Conservation (phyloP, 2,888 invertebrate species). For the Caenorhabditis sp. region DNA sequence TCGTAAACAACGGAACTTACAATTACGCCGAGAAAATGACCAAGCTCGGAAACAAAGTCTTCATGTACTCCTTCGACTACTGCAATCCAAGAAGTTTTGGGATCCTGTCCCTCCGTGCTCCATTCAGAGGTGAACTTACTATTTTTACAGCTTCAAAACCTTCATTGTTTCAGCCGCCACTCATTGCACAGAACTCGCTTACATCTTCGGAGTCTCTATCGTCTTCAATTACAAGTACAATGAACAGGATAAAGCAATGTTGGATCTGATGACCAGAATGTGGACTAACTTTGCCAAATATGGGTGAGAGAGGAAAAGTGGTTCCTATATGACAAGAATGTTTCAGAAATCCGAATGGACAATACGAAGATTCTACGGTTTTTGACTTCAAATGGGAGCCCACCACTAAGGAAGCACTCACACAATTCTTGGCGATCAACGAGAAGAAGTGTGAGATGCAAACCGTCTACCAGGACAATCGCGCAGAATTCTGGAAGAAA, state of each 20-base stretch:
- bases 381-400: slow-evolving; percentile 80
- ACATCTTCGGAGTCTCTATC: slow-evolving; percentile 79
- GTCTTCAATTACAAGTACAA: slow-evolving; percentile 78
- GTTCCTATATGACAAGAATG: background rate
- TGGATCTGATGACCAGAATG: slow-evolving; percentile 77
- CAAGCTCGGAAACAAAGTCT: slow-evolving; percentile 71
- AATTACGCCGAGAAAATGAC: slow-evolving; percentile 74
- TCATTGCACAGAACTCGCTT: slow-evolving; percentile 79
- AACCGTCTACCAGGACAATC: slow-evolving; percentile 68
- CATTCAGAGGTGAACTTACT: slow-evolving; percentile 71
- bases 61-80: slow-evolving; percentile 77
- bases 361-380: slow-evolving; percentile 74
- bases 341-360: slow-evolving; percentile 80
- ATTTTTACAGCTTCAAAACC: too few species aligned
- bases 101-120: slow-evolving; percentile 73
- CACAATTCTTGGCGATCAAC: slow-evolving; percentile 65
- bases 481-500: slow-evolving; percentile 76
- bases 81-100: slow-evolving; percentile 77
- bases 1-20: slow-evolving; percentile 75
- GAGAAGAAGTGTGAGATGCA: slow-evolving; percentile 76
- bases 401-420: slow-evolving; percentile 65
- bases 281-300: slow-evolving; percentile 82
- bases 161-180: slow-evolving; percentile 67
- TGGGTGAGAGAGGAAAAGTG: slow-evolving; percentile 62
- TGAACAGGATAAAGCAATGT: slow-evolving; percentile 74